Evolutionary conservation across 64 coral and sea anemone genomes (phyloP), one percentile per base, ranked within the genome.

Genomic region (Montipora foliosa): DNA sequence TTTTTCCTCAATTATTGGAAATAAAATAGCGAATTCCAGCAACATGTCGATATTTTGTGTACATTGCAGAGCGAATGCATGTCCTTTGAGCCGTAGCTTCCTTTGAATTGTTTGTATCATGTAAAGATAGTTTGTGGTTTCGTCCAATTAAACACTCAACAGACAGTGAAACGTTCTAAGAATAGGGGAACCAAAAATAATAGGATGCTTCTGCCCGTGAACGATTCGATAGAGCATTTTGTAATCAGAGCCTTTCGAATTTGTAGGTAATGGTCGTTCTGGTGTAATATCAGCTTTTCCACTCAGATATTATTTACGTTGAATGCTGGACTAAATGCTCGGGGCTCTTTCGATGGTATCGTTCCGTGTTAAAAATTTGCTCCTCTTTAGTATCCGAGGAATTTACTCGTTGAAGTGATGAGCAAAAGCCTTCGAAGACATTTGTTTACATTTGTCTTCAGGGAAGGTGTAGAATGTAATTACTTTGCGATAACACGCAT

Each of bases 351-450:
- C 46, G 19, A 49, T 49, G n/a, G 17, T 6, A 20, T 46, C 3
- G 8, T n/a, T 86, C 19, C 19, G 37, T 72, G 0, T 70, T 51
- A 49, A 45, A 78, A 19, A 78, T 11, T 78, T 78, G 45, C 66
- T 86, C 19, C 17, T 86, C 6, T 20, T 86, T 86, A 64, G 82
- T 86, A 86, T 86, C 82, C 19, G 19, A 86, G 82, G 82, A 86
- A 86, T 86, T 86, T 59, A 72, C 48, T 71, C 46, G 81, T 47
- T 86, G 64, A 70, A 86, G 82, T 71, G 62, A 45, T 22, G 44
- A 46, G 13, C 46, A 11, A 19, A 70, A 86, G 47, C 64, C 82
- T 66, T 49, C 17, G 8, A 19, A 19, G 19, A 24, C 68, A 11
- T 71, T 71, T 71, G 68, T 71, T 71, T 71, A 71, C 68, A 71